Evolutionary conservation across 2,888 invertebrate species (phyloP).

Genomic region (Conistra vaccinii): DNA sequence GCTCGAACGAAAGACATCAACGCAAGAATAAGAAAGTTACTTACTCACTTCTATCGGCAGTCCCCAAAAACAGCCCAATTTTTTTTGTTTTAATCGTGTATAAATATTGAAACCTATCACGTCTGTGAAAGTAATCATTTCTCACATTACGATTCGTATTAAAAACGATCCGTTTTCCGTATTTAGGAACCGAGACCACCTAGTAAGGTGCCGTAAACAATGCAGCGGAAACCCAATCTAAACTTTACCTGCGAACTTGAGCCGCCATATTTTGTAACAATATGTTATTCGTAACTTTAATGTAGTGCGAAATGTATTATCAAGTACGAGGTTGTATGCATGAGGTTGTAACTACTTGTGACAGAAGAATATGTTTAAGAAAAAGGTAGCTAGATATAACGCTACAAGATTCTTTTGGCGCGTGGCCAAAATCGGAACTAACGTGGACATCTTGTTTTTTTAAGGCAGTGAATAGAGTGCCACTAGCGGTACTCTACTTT

Average conservation of each 20-base stretch:
- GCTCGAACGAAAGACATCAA: no score
- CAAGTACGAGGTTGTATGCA: slow-evolving; percentile 32
- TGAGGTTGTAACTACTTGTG: slow-evolving; percentile 6
- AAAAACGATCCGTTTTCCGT: slow-evolving; percentile 8
- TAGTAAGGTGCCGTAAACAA: slow-evolving; percentile 46
- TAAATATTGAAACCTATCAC: neutral
- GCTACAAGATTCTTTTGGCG: no score
- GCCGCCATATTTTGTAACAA: slow-evolving; percentile 59
- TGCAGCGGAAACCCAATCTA: slow-evolving; percentile 60
- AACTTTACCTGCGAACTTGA: slow-evolving; percentile 61
- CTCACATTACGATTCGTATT: neutral
- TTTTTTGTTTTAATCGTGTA: neutral
- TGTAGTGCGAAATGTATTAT: slow-evolving; percentile 48
- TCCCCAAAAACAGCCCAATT: no score
- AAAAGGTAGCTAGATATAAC: no score
- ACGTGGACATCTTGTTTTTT: no score
- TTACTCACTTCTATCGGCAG: no score
- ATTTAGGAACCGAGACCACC: slow-evolving; percentile 11
- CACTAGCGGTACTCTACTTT: no score
- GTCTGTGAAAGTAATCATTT: no score
- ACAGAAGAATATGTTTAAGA: neutral
- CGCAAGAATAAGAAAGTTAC: no score
- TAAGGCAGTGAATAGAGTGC: no score
- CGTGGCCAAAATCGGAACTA: no score
- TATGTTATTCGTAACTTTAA: slow-evolving; percentile 61